phyloP scores from a whole-genome alignment of 2,888 invertebrate genomes.

The Acronicta psi region DNA sequence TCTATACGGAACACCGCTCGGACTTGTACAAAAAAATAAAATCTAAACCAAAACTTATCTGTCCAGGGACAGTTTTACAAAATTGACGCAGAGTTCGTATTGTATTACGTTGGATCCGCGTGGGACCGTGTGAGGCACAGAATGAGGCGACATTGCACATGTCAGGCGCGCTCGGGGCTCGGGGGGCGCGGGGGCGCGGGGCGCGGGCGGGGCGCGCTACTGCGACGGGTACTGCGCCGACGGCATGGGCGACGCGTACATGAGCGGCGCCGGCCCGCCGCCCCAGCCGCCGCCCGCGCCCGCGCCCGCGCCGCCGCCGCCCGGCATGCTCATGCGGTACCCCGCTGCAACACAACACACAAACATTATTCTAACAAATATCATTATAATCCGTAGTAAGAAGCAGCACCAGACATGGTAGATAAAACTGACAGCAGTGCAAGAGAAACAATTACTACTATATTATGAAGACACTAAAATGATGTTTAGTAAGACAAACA shows the following conservation, averaged over 20 bases:
- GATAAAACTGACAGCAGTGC: too few species aligned
- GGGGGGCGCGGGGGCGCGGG: slow-evolving; percentile 40
- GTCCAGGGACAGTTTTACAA: slow-evolving; percentile 51
- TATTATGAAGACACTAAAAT: too few species aligned
- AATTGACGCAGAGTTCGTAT: slow-evolving; percentile 54
- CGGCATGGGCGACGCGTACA: slow-evolving; percentile 95
- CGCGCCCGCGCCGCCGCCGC: slow-evolving; percentile 74
- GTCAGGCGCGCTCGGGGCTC: slow-evolving; percentile 34
- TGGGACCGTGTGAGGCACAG: slow-evolving; percentile 49
- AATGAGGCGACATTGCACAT: slow-evolving; percentile 48
- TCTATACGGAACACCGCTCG: slow-evolving; percentile 49
- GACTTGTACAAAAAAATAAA: slow-evolving; percentile 54
- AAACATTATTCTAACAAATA: background rate
- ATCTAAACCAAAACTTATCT: slow-evolving; percentile 53
- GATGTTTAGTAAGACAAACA: too few species aligned
- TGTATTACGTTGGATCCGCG: slow-evolving; percentile 46
- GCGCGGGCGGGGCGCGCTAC: slow-evolving; percentile 84
- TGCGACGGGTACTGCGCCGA: slow-evolving; percentile 95
- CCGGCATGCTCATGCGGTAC: slow-evolving; percentile 90
- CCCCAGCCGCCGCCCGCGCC: slow-evolving; percentile 76
- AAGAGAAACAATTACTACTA: too few species aligned
- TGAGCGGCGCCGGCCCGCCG: slow-evolving; percentile 90
- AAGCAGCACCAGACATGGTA: too few species aligned
- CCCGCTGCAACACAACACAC: slow-evolving; percentile 74
- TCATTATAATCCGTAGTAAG: too few species aligned